Evolutionary conservation across 2,888 invertebrate genomes (phyloP).

Genomic region (Seladonia tumulorum): DNA sequence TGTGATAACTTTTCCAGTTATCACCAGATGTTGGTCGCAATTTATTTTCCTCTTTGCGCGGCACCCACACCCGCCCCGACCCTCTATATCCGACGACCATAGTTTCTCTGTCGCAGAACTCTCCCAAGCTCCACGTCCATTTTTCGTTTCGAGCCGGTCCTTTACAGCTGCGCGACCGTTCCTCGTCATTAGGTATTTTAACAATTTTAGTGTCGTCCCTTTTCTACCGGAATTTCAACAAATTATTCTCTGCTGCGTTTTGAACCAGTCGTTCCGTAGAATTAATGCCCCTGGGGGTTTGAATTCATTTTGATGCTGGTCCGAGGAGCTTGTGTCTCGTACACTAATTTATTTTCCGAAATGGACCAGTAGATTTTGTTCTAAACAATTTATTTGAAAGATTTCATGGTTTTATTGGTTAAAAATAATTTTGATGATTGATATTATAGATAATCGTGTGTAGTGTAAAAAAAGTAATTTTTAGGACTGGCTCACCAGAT

Average conservation of each 20-base stretch:
- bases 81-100: slow-evolving; percentile 8
- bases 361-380: not conserved
- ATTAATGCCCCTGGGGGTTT: not conserved
- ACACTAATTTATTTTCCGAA: not conserved
- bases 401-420: no score
- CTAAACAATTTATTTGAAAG: not conserved
- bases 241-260: not conserved
- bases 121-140: not conserved
- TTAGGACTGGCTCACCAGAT: no score
- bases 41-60: slow-evolving; percentile 59
- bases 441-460: no score
- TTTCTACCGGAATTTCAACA: not conserved
- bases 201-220: not conserved
- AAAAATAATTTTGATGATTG: no score
- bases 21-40: slow-evolving; percentile 72
- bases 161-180: not conserved
- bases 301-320: not conserved
- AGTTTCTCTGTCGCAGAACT: not conserved
- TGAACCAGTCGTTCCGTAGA: not conserved
- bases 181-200: slow-evolving; percentile 7
- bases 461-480: no score
- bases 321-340: not conserved
- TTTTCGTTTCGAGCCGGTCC: not conserved
- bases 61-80: slow-evolving; percentile 19
- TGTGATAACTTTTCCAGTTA: slow-evolving; percentile 73